Conservation (phyloP, 1,140 invertebrate species). For the Trichonephila inaurata region DNA sequence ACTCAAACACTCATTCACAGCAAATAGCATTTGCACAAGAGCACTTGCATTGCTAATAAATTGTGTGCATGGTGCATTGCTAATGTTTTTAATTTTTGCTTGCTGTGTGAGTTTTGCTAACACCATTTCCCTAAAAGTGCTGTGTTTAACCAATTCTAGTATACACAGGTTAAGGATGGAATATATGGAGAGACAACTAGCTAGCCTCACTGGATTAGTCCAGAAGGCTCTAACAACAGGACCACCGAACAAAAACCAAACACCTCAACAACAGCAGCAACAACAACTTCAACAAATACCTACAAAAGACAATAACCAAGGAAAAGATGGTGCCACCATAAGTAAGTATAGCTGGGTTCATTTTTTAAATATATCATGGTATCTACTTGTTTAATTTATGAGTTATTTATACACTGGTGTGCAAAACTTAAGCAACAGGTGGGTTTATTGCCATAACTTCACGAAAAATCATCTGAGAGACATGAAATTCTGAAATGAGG, state of each 20-base stretch:
- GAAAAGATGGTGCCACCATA: constrained; percentile 2
- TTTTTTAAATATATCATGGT: not conserved
- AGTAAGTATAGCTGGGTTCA: constrained; percentile 32
- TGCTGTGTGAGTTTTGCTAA: constrained; percentile 8
- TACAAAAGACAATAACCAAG: constrained; percentile 66
- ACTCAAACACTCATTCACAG: not conserved
- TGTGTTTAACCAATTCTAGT: constrained; percentile 64
- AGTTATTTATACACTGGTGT: too few relatives aligned
- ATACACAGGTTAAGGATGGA: constrained; percentile 91
- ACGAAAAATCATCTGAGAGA: too few relatives aligned
- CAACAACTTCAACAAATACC: constrained; percentile 65
- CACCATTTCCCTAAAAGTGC: constrained; percentile 54
- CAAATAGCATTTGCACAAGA: not conserved
- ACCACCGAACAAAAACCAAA: constrained; percentile 33
- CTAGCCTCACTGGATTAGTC: constrained; percentile 96
- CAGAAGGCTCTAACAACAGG: constrained; percentile 90
- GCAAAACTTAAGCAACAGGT: too few relatives aligned
- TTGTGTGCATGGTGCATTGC: not conserved
- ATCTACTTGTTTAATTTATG: not conserved
- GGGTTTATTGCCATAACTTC: too few relatives aligned
- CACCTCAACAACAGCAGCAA: not conserved
- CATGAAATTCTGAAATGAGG: too few relatives aligned
- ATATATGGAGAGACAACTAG: constrained; percentile 98
- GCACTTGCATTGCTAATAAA: not conserved
- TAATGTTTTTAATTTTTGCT: constrained; percentile 16